phyloP scores from a whole-genome alignment of 2,888 invertebrate genomes.

The Philaethria dido region DNA sequence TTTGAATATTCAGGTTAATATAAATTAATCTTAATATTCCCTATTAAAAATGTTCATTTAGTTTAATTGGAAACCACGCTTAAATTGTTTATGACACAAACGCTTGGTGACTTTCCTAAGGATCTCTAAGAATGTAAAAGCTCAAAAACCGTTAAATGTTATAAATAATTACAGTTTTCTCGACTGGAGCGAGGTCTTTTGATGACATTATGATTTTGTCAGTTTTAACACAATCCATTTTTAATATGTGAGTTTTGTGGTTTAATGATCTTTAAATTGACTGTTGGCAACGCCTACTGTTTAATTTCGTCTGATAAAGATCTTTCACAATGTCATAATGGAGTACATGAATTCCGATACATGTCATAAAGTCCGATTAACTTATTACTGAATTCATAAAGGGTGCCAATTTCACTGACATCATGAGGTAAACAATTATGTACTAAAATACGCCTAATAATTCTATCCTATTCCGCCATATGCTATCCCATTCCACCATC shows the following conservation, averaged over 20 bases:
- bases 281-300: slow-evolving; percentile 12
- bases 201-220: slow-evolving; percentile 70
- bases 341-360: not conserved
- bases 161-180: slow-evolving; percentile 65
- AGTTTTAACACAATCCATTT: slow-evolving; percentile 68
- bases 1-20: no score
- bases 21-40: no score
- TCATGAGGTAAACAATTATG: not conserved
- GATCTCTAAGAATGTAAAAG: slow-evolving; percentile 45
- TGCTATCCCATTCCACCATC: no score
- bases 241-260: slow-evolving; percentile 22
- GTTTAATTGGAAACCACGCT: no score
- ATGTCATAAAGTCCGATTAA: not conserved
- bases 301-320: not conserved
- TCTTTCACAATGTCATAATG: slow-evolving; percentile 1
- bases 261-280: slow-evolving; percentile 30
- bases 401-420: not conserved
- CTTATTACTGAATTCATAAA: not conserved
- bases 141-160: slow-evolving; percentile 57
- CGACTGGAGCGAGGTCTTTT: slow-evolving; percentile 69
- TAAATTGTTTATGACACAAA: no score
- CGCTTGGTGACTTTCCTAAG: not conserved
- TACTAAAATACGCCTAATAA: no score
- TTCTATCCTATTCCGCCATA: no score
- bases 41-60: no score